Conservation (phyloP, 2,888 invertebrate species). For the Parnassius mnemosyne region DNA sequence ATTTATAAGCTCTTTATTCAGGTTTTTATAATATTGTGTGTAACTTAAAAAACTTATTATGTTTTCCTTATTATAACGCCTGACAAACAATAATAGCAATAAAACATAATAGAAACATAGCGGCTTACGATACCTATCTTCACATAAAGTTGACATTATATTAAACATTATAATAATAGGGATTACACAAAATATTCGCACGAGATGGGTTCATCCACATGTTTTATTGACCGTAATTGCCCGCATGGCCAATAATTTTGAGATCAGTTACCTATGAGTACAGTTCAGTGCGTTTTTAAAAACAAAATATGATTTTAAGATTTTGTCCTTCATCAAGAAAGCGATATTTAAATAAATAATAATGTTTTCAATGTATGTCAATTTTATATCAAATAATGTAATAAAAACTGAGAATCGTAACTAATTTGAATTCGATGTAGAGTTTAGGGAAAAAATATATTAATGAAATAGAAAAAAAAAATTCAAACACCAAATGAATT, state of each 20-base stretch:
- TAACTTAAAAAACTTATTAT: neutral
- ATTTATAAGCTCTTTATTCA: too few relatives aligned
- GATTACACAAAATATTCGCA: constrained; percentile 30
- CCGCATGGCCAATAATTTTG: constrained; percentile 48
- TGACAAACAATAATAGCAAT: constrained; percentile 22
- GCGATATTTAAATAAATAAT: too few relatives aligned
- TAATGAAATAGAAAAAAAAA: too few relatives aligned
- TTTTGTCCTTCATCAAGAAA: too few relatives aligned
- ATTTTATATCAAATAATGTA: too few relatives aligned
- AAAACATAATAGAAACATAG: constrained; percentile 7
- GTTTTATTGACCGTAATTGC: constrained; percentile 39
- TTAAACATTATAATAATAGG: constrained; percentile 3
- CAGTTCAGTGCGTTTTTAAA: neutral
- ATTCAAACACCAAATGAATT: too few relatives aligned
- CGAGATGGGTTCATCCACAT: constrained; percentile 30
- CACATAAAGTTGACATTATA: constrained; percentile 12
- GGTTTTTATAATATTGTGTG: too few relatives aligned
- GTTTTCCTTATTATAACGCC: constrained; percentile 10
- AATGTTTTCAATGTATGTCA: too few relatives aligned
- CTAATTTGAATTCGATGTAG: too few relatives aligned
- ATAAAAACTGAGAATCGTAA: too few relatives aligned
- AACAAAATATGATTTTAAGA: neutral
- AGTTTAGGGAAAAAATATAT: too few relatives aligned
- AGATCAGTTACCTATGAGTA: constrained; percentile 39
- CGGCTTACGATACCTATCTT: neutral